phyloP scores from a whole-genome alignment of 2,113 vertebrate species.

The Scomber colias region DNA sequence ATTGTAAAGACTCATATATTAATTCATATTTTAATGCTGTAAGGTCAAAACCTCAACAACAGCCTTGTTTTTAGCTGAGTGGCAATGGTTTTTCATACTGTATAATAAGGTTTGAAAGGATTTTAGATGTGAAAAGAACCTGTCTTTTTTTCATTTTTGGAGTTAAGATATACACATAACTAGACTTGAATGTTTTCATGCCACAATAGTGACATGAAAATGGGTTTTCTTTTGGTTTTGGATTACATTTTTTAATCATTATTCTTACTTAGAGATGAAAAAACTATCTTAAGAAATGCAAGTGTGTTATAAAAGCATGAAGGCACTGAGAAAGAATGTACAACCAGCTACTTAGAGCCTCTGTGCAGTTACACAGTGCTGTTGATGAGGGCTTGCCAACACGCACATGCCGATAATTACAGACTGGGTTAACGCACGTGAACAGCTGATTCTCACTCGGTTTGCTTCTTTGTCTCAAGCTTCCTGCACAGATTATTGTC shows the following conservation, averaged over 20 bases:
- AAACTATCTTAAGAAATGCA: not conserved
- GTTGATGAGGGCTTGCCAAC: not conserved
- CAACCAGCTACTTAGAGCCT: slow-evolving; percentile 1
- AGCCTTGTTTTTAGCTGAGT: slow-evolving; percentile 19
- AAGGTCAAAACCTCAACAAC: not conserved
- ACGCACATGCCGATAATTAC: not conserved
- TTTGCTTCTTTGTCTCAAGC: slow-evolving; percentile 46
- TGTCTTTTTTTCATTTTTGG: not conserved
- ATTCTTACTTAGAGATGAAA: not conserved
- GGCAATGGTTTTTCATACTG: not conserved
- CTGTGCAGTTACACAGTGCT: slow-evolving; percentile 15
- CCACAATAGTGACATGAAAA: not conserved
- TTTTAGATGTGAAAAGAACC: not conserved
- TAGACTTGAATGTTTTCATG: not conserved
- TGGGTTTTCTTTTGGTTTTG: not conserved
- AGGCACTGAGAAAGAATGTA: slow-evolving; percentile 14
- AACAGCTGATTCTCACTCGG: slow-evolving; percentile 28
- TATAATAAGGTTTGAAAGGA: not conserved
- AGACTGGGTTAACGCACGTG: slow-evolving; percentile 44
- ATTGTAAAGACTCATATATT: slow-evolving; percentile 19
- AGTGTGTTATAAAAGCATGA: slow-evolving; percentile 14
- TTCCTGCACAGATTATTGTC: slow-evolving; percentile 39
- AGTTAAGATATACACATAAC: too few relatives aligned
- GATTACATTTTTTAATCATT: slow-evolving; percentile 2
- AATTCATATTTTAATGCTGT: slow-evolving; percentile 16